phyloP scores from a whole-genome alignment of 2,113 vertebrate species.

The Cryptotis parvus region DNA sequence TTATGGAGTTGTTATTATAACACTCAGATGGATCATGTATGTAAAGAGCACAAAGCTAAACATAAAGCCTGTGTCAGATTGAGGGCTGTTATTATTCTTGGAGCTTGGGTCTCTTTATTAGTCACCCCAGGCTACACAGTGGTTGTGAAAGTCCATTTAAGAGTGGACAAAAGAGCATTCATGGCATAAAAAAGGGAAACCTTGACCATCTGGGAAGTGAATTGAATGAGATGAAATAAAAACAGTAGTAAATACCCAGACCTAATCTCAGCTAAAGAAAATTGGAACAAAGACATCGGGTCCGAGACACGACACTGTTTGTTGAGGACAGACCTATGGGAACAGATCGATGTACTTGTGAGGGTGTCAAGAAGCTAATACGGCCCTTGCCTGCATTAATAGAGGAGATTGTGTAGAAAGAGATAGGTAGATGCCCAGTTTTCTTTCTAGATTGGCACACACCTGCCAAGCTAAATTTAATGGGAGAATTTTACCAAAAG shows the following conservation, averaged over 20 bases:
- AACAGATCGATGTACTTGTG: background rate
- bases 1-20: background rate
- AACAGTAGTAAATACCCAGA: conserved; percentile 63
- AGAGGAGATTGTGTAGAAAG: background rate
- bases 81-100: background rate
- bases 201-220: conserved; percentile 52
- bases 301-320: conserved; percentile 31
- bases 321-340: background rate
- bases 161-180: conserved; percentile 73
- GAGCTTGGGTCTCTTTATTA: conserved; percentile 26
- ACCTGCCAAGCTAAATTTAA: background rate
- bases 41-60: background rate
- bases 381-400: background rate
- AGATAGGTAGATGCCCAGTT: background rate
- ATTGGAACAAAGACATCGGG: conserved; percentile 50
- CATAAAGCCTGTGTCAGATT: background rate
- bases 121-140: conserved; percentile 4
- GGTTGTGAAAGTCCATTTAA: conserved; percentile 69
- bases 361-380: background rate
- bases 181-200: conserved; percentile 39
- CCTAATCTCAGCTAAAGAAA: conserved; percentile 59
- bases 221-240: conserved; percentile 66
- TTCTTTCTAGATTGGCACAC: background rate
- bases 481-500: background rate
- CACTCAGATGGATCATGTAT: conserved; percentile 8